Evolutionary conservation across 2,888 invertebrate genomes (phyloP), one percentile per base, ranked within the genome.

Genomic region (Tetranychus truncatus): DNA sequence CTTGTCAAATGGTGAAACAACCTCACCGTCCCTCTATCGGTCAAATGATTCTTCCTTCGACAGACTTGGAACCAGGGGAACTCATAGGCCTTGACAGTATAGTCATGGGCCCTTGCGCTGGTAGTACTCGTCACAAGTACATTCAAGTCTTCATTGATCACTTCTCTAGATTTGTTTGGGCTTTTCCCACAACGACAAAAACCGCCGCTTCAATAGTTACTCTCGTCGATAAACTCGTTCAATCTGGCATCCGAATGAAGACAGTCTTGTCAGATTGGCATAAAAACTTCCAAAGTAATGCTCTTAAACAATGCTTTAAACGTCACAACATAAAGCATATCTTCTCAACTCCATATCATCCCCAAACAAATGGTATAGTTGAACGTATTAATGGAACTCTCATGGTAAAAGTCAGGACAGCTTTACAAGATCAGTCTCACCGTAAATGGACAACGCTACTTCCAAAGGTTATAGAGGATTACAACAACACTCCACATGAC

Each of bases 61-160:
- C 18, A n/a, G 11, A 44, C 7, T 44, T 45, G 9, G 34, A 45
- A 20, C 75, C 75, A n/a, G 45, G 20, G 1, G 72, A 75, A 1
- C 24, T 21, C 6, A 45, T n/a, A n/a, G 45, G 71, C 6, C 45
- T 75, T 7, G 75, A 72, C 34, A 72, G 71, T 6, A 34, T 75
- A 9, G 75, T 75, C 3, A 75, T 75, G 72, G 75, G 75, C 1
- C 1, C 75, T 3, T 46, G 6, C 1, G 72, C 75, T 20, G 21
- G 21, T 21, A 21, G 21, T 21, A 21, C 21, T 21, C 21, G 21
- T 21, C 21, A 21, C 21, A 21, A 75, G 46, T 55, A 75, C 55
- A 24, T 75, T n/a, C 75, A 75, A 72, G 46, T 75, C 4, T 5
- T 75, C 7, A 72, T 72, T 2, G 75, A 75, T 45, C 71, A 72